A percentile compares a stretch with the other conserved stretches of the same genome.
Evolutionary conservation across 1,140 invertebrate genomes (phyloP).

Genomic region (Microplitis mediator): DNA sequence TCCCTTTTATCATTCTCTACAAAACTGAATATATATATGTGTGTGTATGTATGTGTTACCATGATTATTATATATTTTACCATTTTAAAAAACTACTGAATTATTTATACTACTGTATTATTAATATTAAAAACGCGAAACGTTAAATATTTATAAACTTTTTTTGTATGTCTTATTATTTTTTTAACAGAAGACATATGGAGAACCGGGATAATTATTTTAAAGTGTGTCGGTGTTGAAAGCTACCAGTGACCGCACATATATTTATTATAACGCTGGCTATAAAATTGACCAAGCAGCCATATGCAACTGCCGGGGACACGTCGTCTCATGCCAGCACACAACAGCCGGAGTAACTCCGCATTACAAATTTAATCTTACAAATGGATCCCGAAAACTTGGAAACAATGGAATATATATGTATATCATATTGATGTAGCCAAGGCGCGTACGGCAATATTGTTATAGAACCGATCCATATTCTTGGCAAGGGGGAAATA

Average conservation of each 20-base stretch:
- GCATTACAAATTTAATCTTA: conserved; percentile 66
- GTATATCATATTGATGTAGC: conserved; percentile 39
- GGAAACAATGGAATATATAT: conserved; percentile 63
- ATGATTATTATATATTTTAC: no score
- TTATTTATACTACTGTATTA: background rate
- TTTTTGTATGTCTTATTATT: background rate
- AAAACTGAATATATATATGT: background rate
- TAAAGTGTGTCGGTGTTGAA: background rate
- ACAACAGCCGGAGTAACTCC: conserved; percentile 31
- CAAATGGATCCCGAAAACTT: conserved; percentile 64
- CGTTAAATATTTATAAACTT: no score
- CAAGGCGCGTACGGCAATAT: conserved; percentile 58
- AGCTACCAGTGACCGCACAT: background rate
- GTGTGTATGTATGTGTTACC: background rate
- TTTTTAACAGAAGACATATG: background rate
- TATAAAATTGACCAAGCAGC: conserved; percentile 55
- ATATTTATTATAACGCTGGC: conserved; percentile 12
- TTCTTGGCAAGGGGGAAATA: conserved; percentile 41
- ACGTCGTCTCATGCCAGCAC: conserved; percentile 18
- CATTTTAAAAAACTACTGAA: no score
- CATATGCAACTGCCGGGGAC: conserved; percentile 53
- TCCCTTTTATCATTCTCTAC: conserved; percentile 1
- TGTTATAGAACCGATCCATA: conserved; percentile 61
- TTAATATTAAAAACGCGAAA: background rate
- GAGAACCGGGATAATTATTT: background rate